Conservation (phyloP, 2,888 invertebrate species). For the Pseudanteris insignis region DNA sequence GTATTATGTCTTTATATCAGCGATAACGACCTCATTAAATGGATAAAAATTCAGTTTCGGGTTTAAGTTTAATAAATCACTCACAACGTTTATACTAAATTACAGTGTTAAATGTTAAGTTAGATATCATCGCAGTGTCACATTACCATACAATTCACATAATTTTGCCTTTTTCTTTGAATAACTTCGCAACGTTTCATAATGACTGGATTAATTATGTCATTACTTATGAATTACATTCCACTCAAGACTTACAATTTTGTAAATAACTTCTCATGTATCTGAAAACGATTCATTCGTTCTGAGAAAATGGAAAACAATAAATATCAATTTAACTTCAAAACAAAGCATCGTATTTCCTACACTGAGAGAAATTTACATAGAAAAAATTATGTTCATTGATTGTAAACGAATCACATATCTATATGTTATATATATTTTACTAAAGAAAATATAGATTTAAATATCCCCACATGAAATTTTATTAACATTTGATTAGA, state of each 20-base stretch:
- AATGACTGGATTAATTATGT: constrained; percentile 4
- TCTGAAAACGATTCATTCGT: neutral
- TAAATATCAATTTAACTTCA: neutral
- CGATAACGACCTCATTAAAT: too few relatives aligned
- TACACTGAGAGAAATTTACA: neutral
- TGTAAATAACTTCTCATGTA: constrained; percentile 3
- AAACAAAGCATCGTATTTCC: neutral
- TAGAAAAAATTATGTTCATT: too few relatives aligned
- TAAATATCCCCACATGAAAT: too few relatives aligned
- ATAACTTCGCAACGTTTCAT: constrained; percentile 1
- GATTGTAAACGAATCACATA: too few relatives aligned
- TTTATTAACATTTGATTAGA: too few relatives aligned
- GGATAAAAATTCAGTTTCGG: too few relatives aligned
- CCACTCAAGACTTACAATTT: constrained; percentile 2
- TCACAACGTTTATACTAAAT: too few relatives aligned
- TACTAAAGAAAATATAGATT: too few relatives aligned
- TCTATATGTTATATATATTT: too few relatives aligned
- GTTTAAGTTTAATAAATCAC: too few relatives aligned
- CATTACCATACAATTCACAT: constrained; percentile 12
- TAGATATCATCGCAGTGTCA: neutral
- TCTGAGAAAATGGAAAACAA: neutral
- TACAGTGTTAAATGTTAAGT: too few relatives aligned
- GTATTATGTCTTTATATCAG: too few relatives aligned
- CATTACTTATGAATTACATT: constrained; percentile 13
- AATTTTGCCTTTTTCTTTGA: constrained; percentile 1